A percentile compares a stretch with the other conserved stretches of the same genome.
These are phyloP conservation scores for Chirona hameri DNA, from an alignment of 2,888 invertebrate genomes.

Conservation along the genomic window DNA sequence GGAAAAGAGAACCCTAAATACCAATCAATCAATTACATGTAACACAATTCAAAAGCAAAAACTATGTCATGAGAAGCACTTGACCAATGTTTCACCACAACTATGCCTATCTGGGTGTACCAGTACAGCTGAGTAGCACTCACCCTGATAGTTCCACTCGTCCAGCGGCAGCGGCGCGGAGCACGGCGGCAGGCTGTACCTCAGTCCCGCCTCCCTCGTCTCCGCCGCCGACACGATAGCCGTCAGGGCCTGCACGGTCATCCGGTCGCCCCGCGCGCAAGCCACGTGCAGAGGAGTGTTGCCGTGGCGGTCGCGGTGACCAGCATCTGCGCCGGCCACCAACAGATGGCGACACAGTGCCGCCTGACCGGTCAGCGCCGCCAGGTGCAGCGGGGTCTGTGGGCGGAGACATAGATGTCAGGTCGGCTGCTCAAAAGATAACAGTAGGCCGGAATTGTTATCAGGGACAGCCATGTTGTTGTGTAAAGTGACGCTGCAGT, in stretches of 20 bases:
- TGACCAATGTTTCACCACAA: too few relatives aligned
- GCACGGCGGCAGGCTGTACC: neutral
- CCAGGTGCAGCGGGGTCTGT: constrained; percentile 75
- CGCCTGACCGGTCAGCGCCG: constrained; percentile 71
- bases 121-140: neutral
- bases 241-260: constrained; percentile 69
- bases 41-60: too few relatives aligned
- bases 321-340: constrained; percentile 67
- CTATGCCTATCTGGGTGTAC: too few relatives aligned
- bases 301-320: constrained; percentile 66
- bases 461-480: neutral
- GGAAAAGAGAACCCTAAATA: too few relatives aligned
- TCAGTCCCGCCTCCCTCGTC: neutral
- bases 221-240: constrained; percentile 49
- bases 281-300: constrained; percentile 86
- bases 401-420: neutral
- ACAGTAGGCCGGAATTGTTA: neutral
- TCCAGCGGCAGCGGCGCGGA: neutral
- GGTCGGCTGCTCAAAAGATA: neutral
- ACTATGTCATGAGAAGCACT: too few relatives aligned
- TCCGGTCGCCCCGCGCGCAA: constrained; percentile 63
- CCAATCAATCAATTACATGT: too few relatives aligned
- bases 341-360: constrained; percentile 71
- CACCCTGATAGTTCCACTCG: constrained; percentile 14
- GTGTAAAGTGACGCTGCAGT: neutral